Conservation (phyloP, 2,113 vertebrate species). For the Laterallus jamaicensis region DNA sequence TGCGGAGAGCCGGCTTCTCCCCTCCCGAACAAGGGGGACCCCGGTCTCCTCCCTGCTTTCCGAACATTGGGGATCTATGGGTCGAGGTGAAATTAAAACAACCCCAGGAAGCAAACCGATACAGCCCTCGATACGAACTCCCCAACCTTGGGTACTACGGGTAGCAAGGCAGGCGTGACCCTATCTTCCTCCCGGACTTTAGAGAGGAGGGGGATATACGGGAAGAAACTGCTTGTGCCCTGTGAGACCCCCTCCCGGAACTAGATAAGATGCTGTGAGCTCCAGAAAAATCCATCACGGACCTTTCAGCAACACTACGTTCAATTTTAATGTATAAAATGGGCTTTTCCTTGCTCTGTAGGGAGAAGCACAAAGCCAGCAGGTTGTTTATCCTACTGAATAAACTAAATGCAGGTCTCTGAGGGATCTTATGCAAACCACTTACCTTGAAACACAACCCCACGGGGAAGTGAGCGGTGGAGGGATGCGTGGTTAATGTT, state of each 20-base stretch:
- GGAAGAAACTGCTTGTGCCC: background rate
- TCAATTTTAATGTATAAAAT: constrained; percentile 65
- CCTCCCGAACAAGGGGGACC: background rate
- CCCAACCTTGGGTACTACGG: background rate
- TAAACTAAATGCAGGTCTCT: constrained; percentile 58
- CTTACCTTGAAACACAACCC: constrained; percentile 64
- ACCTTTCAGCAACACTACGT: constrained; percentile 10
- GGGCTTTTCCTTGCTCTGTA: constrained; percentile 37
- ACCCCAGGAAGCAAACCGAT: background rate
- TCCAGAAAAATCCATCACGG: constrained; percentile 22
- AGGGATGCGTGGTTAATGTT: constrained; percentile 33
- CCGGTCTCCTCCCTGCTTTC: background rate
- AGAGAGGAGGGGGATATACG: background rate
- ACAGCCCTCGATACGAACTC: background rate
- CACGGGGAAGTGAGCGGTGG: background rate
- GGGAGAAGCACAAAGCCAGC: constrained; percentile 55
- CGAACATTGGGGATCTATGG: background rate
- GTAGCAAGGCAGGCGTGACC: background rate
- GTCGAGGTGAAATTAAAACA: background rate
- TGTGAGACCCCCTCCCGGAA: background rate
- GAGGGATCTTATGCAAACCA: constrained; percentile 61
- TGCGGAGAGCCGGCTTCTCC: background rate
- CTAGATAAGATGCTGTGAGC: background rate
- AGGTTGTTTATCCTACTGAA: constrained; percentile 66
- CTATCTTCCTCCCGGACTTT: fast-evolving